Base-by-base conservation (phyloP, 2,113 vertebrate species). In the Caracal caracal region DNA sequence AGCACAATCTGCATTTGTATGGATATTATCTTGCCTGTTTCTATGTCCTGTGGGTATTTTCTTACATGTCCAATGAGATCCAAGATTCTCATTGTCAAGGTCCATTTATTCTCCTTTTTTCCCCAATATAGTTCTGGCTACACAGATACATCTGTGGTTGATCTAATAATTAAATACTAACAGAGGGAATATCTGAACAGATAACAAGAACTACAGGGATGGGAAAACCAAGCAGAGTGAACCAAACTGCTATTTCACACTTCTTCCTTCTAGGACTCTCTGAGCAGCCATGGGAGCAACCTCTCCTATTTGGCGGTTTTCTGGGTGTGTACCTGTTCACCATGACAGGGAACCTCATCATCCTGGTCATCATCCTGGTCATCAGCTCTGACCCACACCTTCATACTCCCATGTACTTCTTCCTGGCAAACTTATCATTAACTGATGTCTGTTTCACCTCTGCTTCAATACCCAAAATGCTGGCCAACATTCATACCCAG, bases 391-490 rank as follows among this genome's bases (percentile, higher is more conserved):
- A 98, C 37, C 92, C 90, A 10, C 61, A 85, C 6, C 97, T 99
- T 5, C 98, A 99, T 4, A 96, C 98, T 47, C 98, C 99, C 30
- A 98, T 99, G 98, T 98, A 98, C 97, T 98, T 97, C 40, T 98
- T 97, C 56, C 88, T 97, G 43, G 96, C 94, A n/a, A 95, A 97
- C n/a, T 84, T 98, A 5, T 97, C 96, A 20, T 84, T 97, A 65
- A 79, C 94, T 17, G 96, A 97, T 65, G 88, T 24, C 40, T 97
- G 96, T 61, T 98, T 97, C 51, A 92, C 63, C 73, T 97, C 97
- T 28, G 53, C 96, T 47, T 97, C 94, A 3, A 66, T 96, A 40
- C 97, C 93, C 22, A 97, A 97, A 56, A 98, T 98, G 94, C 30
- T 98, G 78, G 43, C 81, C 83, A 95, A 97, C n/a, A 96, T 98